Percentiles rank a stretch among this genome's conserved stretches.
These are phyloP conservation scores for Calyptomena viridis DNA, from an alignment of 2,113 vertebrate species.

Conservation along the genomic window DNA sequence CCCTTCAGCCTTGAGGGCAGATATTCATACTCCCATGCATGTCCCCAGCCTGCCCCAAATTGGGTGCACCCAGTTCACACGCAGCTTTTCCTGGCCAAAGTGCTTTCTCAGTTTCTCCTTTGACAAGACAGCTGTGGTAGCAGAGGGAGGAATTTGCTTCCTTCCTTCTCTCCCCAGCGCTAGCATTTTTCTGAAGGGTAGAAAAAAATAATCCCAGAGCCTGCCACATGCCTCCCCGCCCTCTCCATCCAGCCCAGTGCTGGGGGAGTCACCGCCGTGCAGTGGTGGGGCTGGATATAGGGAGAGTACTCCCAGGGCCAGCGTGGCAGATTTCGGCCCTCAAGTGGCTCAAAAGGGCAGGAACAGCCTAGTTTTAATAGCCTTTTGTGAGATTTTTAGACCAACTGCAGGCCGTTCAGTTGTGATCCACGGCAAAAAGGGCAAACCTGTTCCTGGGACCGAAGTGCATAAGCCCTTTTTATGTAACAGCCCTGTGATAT, in stretches of 20 bases:
- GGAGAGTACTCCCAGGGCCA: neutral
- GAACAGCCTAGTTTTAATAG: neutral
- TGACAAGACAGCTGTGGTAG: neutral
- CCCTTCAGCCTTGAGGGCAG: neutral
- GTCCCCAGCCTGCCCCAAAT: neutral
- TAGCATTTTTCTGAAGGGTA: neutral
- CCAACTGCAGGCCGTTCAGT: constrained; percentile 6
- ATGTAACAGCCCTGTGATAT: constrained; percentile 71
- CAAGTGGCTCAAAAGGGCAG: constrained; percentile 6
- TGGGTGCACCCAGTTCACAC: neutral
- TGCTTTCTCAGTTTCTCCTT: neutral
- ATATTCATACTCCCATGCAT: neutral
- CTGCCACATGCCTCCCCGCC: neutral
- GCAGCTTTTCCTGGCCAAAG: neutral
- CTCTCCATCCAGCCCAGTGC: rapidly evolving
- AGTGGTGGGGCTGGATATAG: neutral
- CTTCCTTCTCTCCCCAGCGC: neutral
- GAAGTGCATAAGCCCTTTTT: constrained; percentile 58
- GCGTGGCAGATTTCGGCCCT: neutral
- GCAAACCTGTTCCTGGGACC: neutral
- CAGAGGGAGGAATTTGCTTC: neutral
- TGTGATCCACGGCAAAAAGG: constrained; percentile 24
- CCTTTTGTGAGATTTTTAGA: constrained; percentile 37
- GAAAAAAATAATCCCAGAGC: neutral
- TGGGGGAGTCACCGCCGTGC: neutral